A percentile compares a stretch with the other conserved stretches of the same genome.
Evolutionary conservation across 2,888 invertebrate genomes (phyloP).

Genomic region (Mythimna pallens): DNA sequence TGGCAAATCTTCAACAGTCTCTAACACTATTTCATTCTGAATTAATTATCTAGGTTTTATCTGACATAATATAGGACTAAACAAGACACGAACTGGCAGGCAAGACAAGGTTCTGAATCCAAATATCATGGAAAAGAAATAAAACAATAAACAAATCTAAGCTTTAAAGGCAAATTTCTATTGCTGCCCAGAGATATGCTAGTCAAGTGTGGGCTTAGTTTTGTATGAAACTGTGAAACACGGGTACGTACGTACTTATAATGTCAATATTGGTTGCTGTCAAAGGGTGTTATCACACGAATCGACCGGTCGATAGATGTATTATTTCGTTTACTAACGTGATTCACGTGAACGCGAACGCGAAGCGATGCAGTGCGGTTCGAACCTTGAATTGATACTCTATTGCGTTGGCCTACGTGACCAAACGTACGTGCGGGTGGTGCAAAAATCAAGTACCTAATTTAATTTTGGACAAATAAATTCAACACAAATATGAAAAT

Average conservation of each 20-base stretch:
- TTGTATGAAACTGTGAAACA: neutral
- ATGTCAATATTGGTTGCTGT: too few species aligned
- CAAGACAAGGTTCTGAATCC: neutral
- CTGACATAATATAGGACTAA: conserved; percentile 17
- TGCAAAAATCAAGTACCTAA: too few species aligned
- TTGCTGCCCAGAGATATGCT: neutral
- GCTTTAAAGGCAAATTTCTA: neutral
- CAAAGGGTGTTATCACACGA: neutral
- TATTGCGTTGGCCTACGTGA: too few species aligned
- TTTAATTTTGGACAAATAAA: too few species aligned
- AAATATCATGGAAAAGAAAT: conserved; percentile 15
- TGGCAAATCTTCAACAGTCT: conserved; percentile 45
- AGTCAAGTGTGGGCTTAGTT: neutral
- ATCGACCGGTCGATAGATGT: too few species aligned
- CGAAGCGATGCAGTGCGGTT: too few species aligned
- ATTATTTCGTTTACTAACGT: too few species aligned
- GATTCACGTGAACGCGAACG: too few species aligned
- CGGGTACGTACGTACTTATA: neutral
- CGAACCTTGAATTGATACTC: too few species aligned
- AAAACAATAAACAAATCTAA: conserved; percentile 18
- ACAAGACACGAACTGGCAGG: conserved; percentile 39
- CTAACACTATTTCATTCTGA: conserved; percentile 7
- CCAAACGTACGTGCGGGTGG: too few species aligned
- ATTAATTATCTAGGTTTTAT: conserved; percentile 12
- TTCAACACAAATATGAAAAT: too few species aligned